Evolutionary conservation across 2,888 invertebrate genomes (phyloP), one percentile per base, ranked within the genome.

Genomic region (Amitus sp.): DNA sequence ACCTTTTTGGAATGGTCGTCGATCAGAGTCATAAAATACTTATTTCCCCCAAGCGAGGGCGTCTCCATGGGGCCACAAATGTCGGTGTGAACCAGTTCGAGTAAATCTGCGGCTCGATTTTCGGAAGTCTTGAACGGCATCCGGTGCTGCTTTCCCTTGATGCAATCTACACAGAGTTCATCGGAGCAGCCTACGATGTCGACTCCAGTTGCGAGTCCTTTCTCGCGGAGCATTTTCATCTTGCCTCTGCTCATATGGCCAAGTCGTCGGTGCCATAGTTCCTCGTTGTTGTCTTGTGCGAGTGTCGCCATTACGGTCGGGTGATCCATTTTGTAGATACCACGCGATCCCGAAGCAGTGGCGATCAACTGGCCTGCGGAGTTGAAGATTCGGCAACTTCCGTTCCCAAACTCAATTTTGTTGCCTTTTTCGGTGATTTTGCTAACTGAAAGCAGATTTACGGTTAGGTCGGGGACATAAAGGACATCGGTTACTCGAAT

Each of bases 11-110:
- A 48, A 40, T 27, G 40, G 46, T 74, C 71, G 42, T 73, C 73
- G 2, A 69, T 71, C 20, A 74, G 73, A 2, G 68, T 70, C 6
- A 72, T 37, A n/a, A 73, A 65, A 55, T 70, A 74, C 17, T 33
- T 57, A 4, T 62, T 27, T 12, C 65, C 47, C 15, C 66, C 65
- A 12, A 43, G 39, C 2, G 69, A 71, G 9, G 40, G 10, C 2
- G 46, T 40, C 13, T 65, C 20, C 60, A 68, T 68, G 0, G 69
- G 73, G 1, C 72, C 72, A 42, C 68, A 69, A 1, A 74, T 52
- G 49, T 71, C 72, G 1, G 68, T 63, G 28, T 74, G 72, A 1
- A 75, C 51, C 17, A 72, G 55, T 9, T 72, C 69, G 15, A 69
- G 17, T 6, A 10, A 13, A 9, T 10, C 20, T 1, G 57, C 40